A percentile compares a stretch with the other conserved stretches of the same genome.
Conservation (phyloP, 2,113 vertebrate genomes). For the Girardinichthys multiradiatus region DNA sequence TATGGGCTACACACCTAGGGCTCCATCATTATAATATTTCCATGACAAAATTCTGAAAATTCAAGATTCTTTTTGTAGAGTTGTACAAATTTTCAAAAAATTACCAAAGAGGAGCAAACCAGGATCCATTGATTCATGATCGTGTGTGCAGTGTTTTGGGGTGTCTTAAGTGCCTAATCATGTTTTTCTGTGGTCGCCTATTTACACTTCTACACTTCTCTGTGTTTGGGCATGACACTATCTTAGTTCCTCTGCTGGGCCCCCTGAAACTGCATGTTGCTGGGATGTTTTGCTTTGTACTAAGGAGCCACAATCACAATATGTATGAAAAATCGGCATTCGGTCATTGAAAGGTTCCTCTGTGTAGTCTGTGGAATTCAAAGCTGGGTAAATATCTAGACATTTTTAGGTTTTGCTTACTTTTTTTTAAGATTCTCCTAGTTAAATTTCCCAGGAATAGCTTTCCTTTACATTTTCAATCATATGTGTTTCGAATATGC, state of each 20-base stretch:
- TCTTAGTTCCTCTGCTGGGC: constrained; percentile 12
- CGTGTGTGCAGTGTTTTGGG: not conserved
- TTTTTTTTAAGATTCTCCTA: not conserved
- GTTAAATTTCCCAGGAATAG: not conserved
- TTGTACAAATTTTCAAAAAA: not conserved
- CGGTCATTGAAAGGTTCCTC: constrained; percentile 6
- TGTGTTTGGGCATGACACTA: constrained; percentile 18
- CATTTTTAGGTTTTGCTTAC: not conserved
- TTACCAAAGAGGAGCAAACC: constrained; percentile 22
- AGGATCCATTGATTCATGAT: not conserved
- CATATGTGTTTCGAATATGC: not conserved
- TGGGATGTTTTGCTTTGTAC: constrained; percentile 40
- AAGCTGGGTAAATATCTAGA: not conserved
- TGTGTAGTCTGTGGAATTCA: not conserved
- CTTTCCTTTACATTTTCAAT: not conserved
- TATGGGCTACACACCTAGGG: not conserved
- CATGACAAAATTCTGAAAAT: not conserved
- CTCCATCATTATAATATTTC: not conserved
- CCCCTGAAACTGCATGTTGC: constrained; percentile 28
- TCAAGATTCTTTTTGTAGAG: constrained; percentile 1
- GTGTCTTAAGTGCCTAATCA: constrained; percentile 42
- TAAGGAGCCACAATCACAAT: too few species aligned
- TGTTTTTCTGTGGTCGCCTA: constrained; percentile 14
- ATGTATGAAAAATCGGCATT: not conserved
- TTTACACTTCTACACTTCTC: constrained; percentile 8